Conservation (phyloP, 2,113 vertebrate species). For the Rattus norvegicus region DNA sequence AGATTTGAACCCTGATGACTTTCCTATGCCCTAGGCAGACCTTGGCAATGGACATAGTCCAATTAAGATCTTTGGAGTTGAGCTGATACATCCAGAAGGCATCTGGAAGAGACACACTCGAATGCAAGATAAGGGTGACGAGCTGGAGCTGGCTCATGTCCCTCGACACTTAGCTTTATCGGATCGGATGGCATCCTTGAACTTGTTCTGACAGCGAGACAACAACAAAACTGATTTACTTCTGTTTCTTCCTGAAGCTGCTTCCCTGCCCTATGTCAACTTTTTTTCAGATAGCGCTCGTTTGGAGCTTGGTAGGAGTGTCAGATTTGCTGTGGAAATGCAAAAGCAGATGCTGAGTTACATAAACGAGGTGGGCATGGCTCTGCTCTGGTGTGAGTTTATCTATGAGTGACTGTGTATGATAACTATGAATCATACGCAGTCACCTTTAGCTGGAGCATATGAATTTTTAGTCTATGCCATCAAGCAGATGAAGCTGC, state of each 20-base stretch:
- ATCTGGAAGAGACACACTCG: neutral
- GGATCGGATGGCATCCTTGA: neutral
- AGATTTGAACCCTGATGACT: neutral
- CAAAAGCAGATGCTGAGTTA: neutral
- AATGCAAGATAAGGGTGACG: neutral
- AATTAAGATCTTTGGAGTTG: neutral
- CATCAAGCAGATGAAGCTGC: neutral
- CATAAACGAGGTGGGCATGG: neutral
- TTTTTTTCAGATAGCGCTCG: neutral
- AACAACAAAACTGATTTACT: neutral
- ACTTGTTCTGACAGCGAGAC: neutral
- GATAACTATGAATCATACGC: no score
- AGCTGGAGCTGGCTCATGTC: neutral
- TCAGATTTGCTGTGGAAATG: neutral
- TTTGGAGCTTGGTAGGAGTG: neutral
- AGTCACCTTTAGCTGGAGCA: neutral
- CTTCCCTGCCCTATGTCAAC: neutral
- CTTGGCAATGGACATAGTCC: neutral
- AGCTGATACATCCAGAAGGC: neutral
- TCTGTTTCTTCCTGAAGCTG: slow-evolving; percentile 7
- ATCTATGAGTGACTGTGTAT: neutral
- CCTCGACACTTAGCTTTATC: neutral
- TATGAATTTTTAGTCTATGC: neutral
- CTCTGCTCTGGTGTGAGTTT: neutral
- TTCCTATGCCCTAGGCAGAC: neutral